Percentiles rank a stretch among this genome's conserved stretches.
Evolutionary conservation across 53 echinoderm and acorn worm species (phyloP).

Genomic region (Antedon mediterranea): DNA sequence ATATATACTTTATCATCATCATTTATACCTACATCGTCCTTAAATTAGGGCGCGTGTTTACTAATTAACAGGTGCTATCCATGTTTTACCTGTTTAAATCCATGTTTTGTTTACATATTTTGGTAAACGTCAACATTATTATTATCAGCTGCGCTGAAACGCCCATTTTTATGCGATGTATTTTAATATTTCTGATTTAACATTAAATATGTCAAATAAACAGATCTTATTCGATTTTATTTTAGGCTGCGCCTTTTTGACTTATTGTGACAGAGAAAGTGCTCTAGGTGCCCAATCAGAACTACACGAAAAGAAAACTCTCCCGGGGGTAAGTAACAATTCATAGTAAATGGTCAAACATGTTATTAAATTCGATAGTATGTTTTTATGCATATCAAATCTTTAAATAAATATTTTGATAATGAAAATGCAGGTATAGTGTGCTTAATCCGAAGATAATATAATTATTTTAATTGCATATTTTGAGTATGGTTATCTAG

Average conservation of each 20-base stretch:
- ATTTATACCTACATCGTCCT: not conserved
- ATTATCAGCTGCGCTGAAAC: not conserved
- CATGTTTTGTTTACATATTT: not conserved
- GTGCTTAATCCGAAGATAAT: no score
- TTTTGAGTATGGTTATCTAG: no score
- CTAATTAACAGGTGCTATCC: no score
- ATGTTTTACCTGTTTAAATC: no score
- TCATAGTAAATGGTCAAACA: no score
- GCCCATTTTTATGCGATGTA: not conserved
- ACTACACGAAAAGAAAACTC: conserved; percentile 93
- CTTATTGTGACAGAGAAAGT: conserved; percentile 96
- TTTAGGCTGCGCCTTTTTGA: conserved; percentile 94
- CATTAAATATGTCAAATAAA: not conserved
- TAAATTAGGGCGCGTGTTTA: not conserved
- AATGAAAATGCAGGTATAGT: no score
- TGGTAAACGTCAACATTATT: not conserved
- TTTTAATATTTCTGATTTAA: conserved; percentile 5
- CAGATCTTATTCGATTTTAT: conserved; percentile 6
- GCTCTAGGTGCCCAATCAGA: conserved; percentile 88
- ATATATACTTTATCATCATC: not conserved
- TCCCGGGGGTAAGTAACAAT: conserved; percentile 81
- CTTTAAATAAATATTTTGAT: no score
- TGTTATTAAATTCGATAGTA: no score
- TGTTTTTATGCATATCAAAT: no score
- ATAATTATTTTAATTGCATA: no score